These are phyloP conservation scores for Drosophila tanythrix DNA, from an alignment of 2,888 invertebrate species.

Conservation along the genomic window DNA sequence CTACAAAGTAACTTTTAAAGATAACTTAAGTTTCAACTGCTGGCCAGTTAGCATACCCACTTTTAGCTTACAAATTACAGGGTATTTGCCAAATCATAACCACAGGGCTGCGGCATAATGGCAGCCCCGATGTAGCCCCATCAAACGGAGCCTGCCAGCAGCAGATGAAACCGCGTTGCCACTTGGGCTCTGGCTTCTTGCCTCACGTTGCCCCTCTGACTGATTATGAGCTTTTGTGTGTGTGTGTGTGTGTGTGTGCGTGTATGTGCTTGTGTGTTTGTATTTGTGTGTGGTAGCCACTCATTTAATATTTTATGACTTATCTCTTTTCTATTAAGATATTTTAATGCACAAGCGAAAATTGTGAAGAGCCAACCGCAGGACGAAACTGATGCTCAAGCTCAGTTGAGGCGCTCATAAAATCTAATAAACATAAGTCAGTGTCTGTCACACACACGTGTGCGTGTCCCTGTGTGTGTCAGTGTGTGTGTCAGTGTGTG, in stretches of 20 bases:
- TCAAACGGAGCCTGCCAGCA: conserved; percentile 40
- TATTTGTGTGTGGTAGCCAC: conserved; percentile 49
- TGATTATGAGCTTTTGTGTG: conserved; percentile 53
- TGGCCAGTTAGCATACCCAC: not conserved
- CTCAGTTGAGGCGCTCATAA: conserved; percentile 47
- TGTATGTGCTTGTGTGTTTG: conserved; percentile 12
- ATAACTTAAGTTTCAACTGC: no score
- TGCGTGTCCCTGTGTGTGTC: conserved; percentile 17
- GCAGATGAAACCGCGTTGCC: conserved; percentile 58
- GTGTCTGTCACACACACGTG: conserved; percentile 19
- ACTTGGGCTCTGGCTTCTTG: conserved; percentile 31
- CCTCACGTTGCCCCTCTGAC: conserved; percentile 34
- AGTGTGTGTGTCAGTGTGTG: conserved; percentile 3
- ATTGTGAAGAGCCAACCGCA: conserved; percentile 50
- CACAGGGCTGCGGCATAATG: conserved; percentile 58
- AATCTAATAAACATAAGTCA: conserved; percentile 76
- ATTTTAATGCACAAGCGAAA: conserved; percentile 61
- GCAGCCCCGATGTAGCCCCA: conserved; percentile 28
- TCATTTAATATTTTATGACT: conserved; percentile 75
- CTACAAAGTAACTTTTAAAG: not conserved
- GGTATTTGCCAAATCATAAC: conserved; percentile 55
- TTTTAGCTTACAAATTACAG: not conserved
- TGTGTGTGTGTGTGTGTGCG: not conserved
- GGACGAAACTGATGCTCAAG: conserved; percentile 21
- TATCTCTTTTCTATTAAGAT: conserved; percentile 79